Evolutionary conservation across 2,888 invertebrate genomes (phyloP).

Genomic region (Parascotia fuliginaria): DNA sequence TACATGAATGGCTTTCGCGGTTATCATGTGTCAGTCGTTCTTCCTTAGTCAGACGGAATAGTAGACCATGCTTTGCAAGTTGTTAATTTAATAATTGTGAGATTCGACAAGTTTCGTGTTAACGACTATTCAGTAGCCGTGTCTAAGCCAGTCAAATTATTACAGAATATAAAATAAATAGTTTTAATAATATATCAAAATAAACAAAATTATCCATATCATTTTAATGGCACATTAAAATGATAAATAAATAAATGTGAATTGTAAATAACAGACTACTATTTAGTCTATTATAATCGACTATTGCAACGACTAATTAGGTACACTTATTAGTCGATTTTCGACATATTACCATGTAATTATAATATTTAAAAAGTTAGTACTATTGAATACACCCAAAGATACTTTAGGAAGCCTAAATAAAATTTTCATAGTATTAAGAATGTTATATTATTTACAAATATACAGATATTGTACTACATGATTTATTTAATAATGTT

Average conservation of each 20-base stretch:
- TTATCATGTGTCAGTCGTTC: no score
- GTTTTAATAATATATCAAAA: slow-evolving; percentile 10
- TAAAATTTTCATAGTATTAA: slow-evolving; percentile 29
- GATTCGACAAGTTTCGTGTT: no score
- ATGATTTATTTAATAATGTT: slow-evolving; percentile 17
- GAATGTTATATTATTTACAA: slow-evolving; percentile 29
- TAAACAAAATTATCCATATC: slow-evolving; percentile 37
- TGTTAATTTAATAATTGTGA: no score
- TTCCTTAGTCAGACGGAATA: no score
- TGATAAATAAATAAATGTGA: slow-evolving; percentile 25
- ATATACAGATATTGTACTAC: slow-evolving; percentile 13
- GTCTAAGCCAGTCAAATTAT: no score
- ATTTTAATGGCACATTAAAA: slow-evolving; percentile 30
- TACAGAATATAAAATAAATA: no score
- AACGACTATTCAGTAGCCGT: no score
- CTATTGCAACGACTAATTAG: background rate
- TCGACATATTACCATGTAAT: slow-evolving; percentile 9
- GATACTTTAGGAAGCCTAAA: slow-evolving; percentile 56
- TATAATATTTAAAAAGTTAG: slow-evolving; percentile 15
- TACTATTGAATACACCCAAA: slow-evolving; percentile 55
- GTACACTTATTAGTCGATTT: slow-evolving; percentile 12
- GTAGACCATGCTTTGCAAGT: no score
- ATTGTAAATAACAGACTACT: slow-evolving; percentile 16
- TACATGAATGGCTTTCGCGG: no score
- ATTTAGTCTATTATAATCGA: slow-evolving; percentile 18